These are phyloP conservation scores for Trichomycterus rosablanca DNA, from an alignment of 2,113 vertebrate species.

Conservation along the genomic window DNA sequence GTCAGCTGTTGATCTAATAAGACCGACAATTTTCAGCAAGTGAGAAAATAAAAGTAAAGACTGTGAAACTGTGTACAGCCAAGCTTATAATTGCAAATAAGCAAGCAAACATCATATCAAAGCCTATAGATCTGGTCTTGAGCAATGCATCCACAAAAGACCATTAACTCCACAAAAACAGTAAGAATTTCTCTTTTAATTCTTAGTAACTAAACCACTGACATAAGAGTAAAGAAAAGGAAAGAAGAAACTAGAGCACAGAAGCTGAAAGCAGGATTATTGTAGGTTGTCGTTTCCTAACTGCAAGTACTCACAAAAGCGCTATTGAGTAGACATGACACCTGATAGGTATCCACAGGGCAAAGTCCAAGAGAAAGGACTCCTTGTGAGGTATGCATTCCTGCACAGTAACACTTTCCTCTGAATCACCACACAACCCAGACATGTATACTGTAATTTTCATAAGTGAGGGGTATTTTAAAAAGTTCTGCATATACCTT, in stretches of 20 bases:
- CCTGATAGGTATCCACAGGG: slow-evolving; percentile 62
- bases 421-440: not conserved
- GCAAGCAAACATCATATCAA: too few species aligned
- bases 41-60: too few species aligned
- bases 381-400: slow-evolving; percentile 63
- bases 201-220: not conserved
- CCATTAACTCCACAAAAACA: not conserved
- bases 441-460: slow-evolving; percentile 6
- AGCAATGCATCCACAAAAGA: not conserved
- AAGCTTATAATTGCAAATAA: too few species aligned
- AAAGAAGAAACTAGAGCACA: not conserved
- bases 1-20: too few species aligned
- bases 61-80: too few species aligned
- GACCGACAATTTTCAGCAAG: too few species aligned
- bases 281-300: slow-evolving; percentile 45
- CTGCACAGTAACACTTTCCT: slow-evolving; percentile 55
- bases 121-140: too few species aligned
- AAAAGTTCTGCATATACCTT: not conserved
- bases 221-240: slow-evolving; percentile 20
- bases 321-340: slow-evolving; percentile 62
- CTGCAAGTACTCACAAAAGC: slow-evolving; percentile 57
- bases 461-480: not conserved
- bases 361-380: slow-evolving; percentile 53
- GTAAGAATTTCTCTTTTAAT: not conserved
- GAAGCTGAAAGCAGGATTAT: slow-evolving; percentile 35